These are phyloP conservation scores for Balaeniceps rex DNA, from an alignment of 2,113 vertebrate species.

Conservation along the genomic window DNA sequence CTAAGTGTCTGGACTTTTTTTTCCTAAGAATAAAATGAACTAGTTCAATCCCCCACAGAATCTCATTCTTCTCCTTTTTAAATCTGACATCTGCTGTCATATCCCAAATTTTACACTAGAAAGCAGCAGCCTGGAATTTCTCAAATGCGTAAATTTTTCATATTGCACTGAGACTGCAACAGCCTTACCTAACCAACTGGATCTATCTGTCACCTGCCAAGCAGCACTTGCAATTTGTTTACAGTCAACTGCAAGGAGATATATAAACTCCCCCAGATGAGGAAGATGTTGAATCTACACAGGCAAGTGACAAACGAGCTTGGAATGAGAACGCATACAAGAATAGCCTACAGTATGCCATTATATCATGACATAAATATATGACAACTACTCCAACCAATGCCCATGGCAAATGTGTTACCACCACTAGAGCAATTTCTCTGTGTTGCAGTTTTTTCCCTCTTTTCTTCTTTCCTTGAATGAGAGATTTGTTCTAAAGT, in stretches of 20 bases:
- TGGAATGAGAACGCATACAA: slow-evolving; percentile 56
- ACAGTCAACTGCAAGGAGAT: slow-evolving; percentile 70
- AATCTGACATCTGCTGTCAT: slow-evolving; percentile 6
- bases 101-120: neutral
- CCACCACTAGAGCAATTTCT: slow-evolving; percentile 55
- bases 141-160: slow-evolving; percentile 16
- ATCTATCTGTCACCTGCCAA: slow-evolving; percentile 64
- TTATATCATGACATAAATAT: slow-evolving; percentile 79
- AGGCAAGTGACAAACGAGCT: slow-evolving; percentile 75
- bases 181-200: slow-evolving; percentile 41
- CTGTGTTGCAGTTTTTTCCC: neutral
- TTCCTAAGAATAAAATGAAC: neutral
- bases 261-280: slow-evolving; percentile 71
- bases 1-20: neutral
- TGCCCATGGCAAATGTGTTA: slow-evolving; percentile 70
- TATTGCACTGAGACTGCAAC: neutral
- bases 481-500: neutral
- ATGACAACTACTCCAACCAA: slow-evolving; percentile 69
- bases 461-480: neutral
- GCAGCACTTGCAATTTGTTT: slow-evolving; percentile 72
- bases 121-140: slow-evolving; percentile 16
- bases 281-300: slow-evolving; percentile 71
- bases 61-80: neutral
- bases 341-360: slow-evolving; percentile 74
- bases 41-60: neutral